Conservation (phyloP, 1,140 invertebrate genomes). For the Cydia splendana region DNA sequence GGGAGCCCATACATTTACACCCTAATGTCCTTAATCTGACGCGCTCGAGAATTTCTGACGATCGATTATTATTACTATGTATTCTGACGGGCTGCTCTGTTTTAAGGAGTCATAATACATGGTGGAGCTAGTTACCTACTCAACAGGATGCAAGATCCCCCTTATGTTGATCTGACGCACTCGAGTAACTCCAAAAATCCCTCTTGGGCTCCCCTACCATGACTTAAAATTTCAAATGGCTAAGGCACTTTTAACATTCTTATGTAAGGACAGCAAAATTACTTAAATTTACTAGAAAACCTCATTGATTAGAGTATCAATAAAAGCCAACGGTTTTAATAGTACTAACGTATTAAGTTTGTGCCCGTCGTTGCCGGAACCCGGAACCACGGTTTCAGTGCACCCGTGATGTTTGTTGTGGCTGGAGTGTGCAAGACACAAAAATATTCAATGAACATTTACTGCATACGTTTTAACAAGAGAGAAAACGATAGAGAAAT, state of each 20-base stretch:
- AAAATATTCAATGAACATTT: neutral
- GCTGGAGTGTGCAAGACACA: neutral
- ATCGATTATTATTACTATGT: too few species aligned
- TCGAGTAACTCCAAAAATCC: too few species aligned
- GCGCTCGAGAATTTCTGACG: too few species aligned
- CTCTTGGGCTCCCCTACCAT: too few species aligned
- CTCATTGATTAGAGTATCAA: neutral
- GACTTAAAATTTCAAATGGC: too few species aligned
- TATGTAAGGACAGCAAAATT: neutral
- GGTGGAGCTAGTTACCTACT: too few species aligned
- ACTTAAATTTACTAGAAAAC: neutral
- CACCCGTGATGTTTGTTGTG: neutral
- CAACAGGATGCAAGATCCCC: too few species aligned
- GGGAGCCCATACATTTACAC: too few species aligned
- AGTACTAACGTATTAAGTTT: neutral
- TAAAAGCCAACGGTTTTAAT: neutral
- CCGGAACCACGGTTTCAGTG: neutral
- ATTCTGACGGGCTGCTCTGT: too few species aligned
- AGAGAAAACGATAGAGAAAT: constrained; percentile 5
- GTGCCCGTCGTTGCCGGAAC: neutral
- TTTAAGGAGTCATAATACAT: too few species aligned
- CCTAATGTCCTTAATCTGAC: too few species aligned
- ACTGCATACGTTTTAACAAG: neutral
- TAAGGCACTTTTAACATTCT: neutral
- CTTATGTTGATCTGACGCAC: too few species aligned